phyloP scores from a whole-genome alignment of 64 coral and sea anemone species.

The Platygyra sinensis region DNA sequence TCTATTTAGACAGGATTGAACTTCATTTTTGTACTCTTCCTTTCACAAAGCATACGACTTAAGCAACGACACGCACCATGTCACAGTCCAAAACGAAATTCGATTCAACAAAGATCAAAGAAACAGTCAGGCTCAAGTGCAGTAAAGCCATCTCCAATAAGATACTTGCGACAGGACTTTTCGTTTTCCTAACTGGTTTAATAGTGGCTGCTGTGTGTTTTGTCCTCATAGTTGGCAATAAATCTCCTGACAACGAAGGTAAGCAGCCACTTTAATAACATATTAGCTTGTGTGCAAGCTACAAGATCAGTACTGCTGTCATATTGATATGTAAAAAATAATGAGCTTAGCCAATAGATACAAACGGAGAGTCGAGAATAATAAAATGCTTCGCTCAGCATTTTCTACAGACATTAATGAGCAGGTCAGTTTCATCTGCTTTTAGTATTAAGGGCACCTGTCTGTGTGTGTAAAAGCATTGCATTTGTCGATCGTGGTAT shows the following conservation, averaged over 20 bases:
- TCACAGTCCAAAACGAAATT: not conserved
- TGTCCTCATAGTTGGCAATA: too few species aligned
- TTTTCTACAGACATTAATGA: not conserved
- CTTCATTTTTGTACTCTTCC: too few species aligned
- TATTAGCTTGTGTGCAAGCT: not conserved
- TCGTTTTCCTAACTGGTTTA: too few species aligned
- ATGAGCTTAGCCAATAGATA: too few species aligned
- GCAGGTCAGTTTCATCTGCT: not conserved
- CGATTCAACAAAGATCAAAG: not conserved
- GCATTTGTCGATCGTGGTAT: too few species aligned
- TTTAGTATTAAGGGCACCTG: not conserved
- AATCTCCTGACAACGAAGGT: too few species aligned
- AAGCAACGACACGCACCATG: not conserved
- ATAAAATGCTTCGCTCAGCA: not conserved
- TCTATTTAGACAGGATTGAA: too few species aligned
- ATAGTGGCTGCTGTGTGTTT: too few species aligned
- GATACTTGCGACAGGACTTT: too few species aligned
- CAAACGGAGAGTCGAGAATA: not conserved
- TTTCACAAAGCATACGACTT: too few species aligned
- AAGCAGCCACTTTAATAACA: too few species aligned
- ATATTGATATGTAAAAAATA: not conserved
- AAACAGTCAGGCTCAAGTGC: not conserved
- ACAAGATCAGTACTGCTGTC: not conserved
- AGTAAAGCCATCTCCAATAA: too few species aligned
- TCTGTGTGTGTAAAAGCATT: not conserved